Base-by-base conservation (phyloP, 2,113 vertebrate genomes). In the Ornithorhynchus anatinus region DNA sequence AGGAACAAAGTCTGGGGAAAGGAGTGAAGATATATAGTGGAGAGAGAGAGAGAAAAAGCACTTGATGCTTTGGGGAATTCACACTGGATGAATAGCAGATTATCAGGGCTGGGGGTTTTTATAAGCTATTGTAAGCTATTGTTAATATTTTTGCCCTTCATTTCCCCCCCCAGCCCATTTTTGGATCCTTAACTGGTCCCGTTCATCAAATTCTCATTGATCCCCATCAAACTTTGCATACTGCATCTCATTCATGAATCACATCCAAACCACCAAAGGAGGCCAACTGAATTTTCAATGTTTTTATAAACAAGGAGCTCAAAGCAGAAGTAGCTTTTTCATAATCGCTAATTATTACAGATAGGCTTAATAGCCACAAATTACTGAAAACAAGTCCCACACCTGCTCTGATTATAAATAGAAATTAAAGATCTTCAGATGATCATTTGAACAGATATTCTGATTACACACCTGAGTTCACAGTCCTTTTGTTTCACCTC, bases 321-420 rank as follows among this genome's bases (percentile, higher is more conserved):
- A 86, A 77, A 67, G 43, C 64, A 47, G 74, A 59, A 59, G 17
- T 86, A 73, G 51, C 20, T 47, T 74, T 76, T 85, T 78, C 35
- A 73, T 82, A 70, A 73, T 80, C 71, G 44, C n/a, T 77, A 58
- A 87, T 81, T 82, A 65, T 59, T 65, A 32, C 50, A 71, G 25
- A 37, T 69, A 69, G 51, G 47, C 78, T 91, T 75, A 66, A 59
- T 87, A 86, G 66, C 59, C 65, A 77, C 81, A 77, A 65, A 79
- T 76, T 88, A 76, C 27, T 80, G 44, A 51, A 78, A 81, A 64
- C 39, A 73, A 62, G 58, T 59, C 51, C 85, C 85, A 50, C 59
- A 82, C 69, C 74, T 63, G 27, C 85, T 80, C 69, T n/a, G 59
- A 60, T 37, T 68, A 62, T 53, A 45, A 57, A 61, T 75, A 54